Conservation (phyloP, 2,113 vertebrate species). For the Boulengeromyrus knoepffleri region DNA sequence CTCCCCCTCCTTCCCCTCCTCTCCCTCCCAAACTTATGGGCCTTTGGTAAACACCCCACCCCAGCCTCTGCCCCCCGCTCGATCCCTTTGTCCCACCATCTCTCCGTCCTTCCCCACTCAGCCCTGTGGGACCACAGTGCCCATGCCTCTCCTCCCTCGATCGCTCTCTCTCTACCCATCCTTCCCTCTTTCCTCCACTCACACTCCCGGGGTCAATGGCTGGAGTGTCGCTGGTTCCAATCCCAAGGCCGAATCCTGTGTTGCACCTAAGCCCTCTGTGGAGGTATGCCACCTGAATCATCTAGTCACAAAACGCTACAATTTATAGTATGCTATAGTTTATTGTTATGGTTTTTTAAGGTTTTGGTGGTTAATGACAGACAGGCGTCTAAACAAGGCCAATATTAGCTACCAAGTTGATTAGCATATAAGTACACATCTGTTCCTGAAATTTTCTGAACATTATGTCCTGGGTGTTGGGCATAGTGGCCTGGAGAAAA, state of each 20-base stretch:
- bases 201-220: neutral
- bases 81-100: neutral
- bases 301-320: neutral
- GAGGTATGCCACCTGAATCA: neutral
- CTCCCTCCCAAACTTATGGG: neutral
- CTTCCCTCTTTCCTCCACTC: conserved; percentile 23
- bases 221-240: conserved; percentile 16
- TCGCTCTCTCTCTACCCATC: neutral
- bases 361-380: neutral
- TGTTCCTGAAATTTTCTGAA: neutral
- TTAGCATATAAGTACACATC: neutral
- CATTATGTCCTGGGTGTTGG: neutral
- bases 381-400: neutral
- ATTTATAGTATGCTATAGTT: neutral
- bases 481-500: neutral
- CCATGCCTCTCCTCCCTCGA: neutral
- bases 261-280: neutral
- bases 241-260: neutral
- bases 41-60: neutral
- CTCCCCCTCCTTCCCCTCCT: conserved; percentile 21
- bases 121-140: neutral
- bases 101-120: neutral
- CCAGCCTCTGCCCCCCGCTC: neutral
- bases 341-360: neutral
- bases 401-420: neutral